Evolutionary conservation across 2,113 vertebrate species (phyloP), one percentile per base, ranked within the genome.

Genomic region (Rana temporaria): DNA sequence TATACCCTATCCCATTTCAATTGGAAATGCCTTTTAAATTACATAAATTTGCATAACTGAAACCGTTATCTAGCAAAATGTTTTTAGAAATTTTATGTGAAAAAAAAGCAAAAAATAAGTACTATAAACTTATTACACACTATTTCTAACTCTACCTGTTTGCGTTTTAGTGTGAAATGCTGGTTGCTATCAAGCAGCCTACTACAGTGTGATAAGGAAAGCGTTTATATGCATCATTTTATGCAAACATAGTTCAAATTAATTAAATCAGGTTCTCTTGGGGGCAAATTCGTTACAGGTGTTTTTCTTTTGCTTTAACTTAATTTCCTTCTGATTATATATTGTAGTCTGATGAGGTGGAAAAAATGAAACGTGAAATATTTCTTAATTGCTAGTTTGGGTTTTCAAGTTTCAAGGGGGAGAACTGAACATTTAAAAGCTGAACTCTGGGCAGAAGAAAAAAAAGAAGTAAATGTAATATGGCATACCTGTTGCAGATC

Each of bases 181-280:
- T 17, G 48, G 20, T 20, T 2, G 48, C 69, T 32, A 24, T 14
- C 48, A 66, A 53, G 42, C 24, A 57, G 26, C 63, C 63, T 20
- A 32, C 67, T 19, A 78, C 63, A 67, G 48, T 14, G 16, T 11
- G 63, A 67, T 20, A 38, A 7, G 24, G 19, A 30, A 53, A 68
- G 42, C 24, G 7, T 65, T 67, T 79, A 59, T 67, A 34, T 79
- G 77, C 62, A 20, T 68, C 30, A n/a, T 60, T 30, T 60, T 69
- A 57, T 69, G 32, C 66, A 72, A 81, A 81, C 68, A 81, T 52
- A 71, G 38, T 57, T 72, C 38, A 53, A 42, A 72, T 81, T 81
- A 81, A 81, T 81, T 71, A 71, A 72, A 38, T 56, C 11, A 9
- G 11, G 20, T 81, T 81, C 79, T 81, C 79, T 81, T 53, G 79